Evolutionary conservation across 2,113 vertebrate species (phyloP).

Genomic region (Delphinapterus leucas): DNA sequence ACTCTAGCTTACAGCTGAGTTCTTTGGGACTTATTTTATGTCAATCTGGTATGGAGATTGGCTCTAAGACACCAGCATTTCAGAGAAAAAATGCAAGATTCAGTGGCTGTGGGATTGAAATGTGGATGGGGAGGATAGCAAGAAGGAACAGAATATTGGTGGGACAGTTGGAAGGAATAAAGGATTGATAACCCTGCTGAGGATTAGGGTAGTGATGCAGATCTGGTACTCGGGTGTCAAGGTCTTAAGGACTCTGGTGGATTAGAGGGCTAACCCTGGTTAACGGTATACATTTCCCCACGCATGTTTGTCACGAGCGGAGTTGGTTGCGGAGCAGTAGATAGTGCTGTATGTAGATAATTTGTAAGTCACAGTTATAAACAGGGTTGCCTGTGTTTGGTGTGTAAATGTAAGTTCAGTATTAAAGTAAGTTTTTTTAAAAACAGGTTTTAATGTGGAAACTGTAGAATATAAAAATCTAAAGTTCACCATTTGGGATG

Average conservation of each 20-base stretch:
- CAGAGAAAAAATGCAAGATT: neutral
- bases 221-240: neutral
- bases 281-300: neutral
- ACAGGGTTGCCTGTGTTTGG: neutral
- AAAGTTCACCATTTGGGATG: constrained; percentile 99
- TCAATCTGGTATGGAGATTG: neutral
- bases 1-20: neutral
- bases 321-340: neutral
- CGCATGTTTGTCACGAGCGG: neutral
- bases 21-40: neutral
- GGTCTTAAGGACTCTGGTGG: neutral
- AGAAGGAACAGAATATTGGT: neutral
- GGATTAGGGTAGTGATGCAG: neutral
- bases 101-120: neutral
- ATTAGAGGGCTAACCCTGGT: neutral
- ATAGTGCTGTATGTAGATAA: neutral
- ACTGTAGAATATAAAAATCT: constrained; percentile 99
- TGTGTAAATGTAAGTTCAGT: neutral
- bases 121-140: neutral
- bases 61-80: neutral
- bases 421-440: constrained; percentile 50
- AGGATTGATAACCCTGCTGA: neutral
- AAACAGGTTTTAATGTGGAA: constrained; percentile 96
- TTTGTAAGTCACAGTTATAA: constrained; percentile 9
- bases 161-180: neutral